A percentile compares a stretch with the other conserved stretches of the same genome.
These are phyloP conservation scores for Meles meles DNA, from an alignment of 2,113 vertebrate species.

Conservation along the genomic window DNA sequence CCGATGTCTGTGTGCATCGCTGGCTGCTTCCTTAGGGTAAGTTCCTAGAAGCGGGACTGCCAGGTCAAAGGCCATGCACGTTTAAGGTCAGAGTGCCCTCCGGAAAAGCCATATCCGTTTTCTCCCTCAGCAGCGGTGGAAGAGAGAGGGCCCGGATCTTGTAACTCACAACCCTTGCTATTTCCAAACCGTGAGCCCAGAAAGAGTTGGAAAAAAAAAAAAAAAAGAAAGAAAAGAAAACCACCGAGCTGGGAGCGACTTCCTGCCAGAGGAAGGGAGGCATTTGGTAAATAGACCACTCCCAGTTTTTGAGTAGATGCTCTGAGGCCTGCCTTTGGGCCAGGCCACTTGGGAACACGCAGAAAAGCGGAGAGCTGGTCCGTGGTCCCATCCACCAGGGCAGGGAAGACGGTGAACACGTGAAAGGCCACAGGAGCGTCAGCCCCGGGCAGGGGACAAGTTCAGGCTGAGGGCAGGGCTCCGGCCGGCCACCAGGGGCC, in stretches of 20 bases:
- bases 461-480: neutral
- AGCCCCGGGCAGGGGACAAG: neutral
- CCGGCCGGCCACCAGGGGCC: fast-evolving
- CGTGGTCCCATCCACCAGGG: neutral
- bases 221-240: slow-evolving; percentile 14
- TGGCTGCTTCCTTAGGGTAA: slow-evolving; percentile 16
- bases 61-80: slow-evolving; percentile 4
- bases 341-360: neutral
- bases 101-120: slow-evolving; percentile 26
- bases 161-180: slow-evolving; percentile 42
- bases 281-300: slow-evolving; percentile 62
- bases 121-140: neutral
- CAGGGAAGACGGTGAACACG: neutral
- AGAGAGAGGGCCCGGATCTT: slow-evolving; percentile 38
- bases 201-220: slow-evolving; percentile 22
- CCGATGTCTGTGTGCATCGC: neutral
- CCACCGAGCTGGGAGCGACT: slow-evolving; percentile 40
- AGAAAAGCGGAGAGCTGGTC: neutral
- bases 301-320: slow-evolving; percentile 54
- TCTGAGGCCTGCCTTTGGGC: neutral
- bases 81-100: slow-evolving; percentile 22
- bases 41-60: slow-evolving; percentile 60
- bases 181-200: slow-evolving; percentile 68
- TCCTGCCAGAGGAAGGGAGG: slow-evolving; percentile 73
- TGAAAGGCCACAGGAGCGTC: neutral